A percentile compares a stretch with the other conserved stretches of the same genome.
Evolutionary conservation across 2,888 invertebrate genomes (phyloP).

Genomic region (Tetragonula carbonaria): DNA sequence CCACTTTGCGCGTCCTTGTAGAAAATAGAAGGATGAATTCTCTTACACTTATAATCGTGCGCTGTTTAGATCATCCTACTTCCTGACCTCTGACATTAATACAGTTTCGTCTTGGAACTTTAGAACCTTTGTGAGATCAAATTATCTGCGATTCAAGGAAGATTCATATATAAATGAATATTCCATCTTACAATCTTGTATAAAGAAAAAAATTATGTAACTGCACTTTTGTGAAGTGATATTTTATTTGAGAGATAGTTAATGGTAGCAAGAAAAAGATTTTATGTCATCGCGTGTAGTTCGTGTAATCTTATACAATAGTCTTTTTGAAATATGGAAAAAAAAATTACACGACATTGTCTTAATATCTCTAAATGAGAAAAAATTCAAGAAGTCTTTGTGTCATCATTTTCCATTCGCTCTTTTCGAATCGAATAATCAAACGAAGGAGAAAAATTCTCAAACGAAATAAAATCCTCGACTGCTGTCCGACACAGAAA

Average conservation of each 20-base stretch:
- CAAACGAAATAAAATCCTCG: too few relatives aligned
- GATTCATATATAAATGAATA: too few relatives aligned
- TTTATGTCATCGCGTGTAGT: background rate
- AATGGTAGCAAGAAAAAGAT: background rate
- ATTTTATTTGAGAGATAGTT: background rate
- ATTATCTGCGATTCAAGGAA: background rate
- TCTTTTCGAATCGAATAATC: too few relatives aligned
- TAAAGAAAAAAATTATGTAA: background rate
- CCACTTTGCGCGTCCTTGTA: conserved; percentile 14
- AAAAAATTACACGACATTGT: background rate
- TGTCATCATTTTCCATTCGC: background rate
- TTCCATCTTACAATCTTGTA: background rate
- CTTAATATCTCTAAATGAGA: background rate
- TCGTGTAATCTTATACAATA: background rate
- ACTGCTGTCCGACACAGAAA: too few relatives aligned
- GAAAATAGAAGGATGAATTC: conserved; percentile 30
- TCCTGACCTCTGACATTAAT: conserved; percentile 40
- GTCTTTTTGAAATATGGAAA: too few relatives aligned
- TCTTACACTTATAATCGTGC: conserved; percentile 23
- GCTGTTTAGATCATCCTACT: conserved; percentile 30
- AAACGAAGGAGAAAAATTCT: too few relatives aligned
- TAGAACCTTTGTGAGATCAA: background rate
- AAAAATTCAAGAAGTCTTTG: background rate
- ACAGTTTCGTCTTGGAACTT: background rate
- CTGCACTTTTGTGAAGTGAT: background rate